These are phyloP conservation scores for Candidula unifasciata DNA, from an alignment of 2,888 invertebrate genomes.

Conservation along the genomic window DNA sequence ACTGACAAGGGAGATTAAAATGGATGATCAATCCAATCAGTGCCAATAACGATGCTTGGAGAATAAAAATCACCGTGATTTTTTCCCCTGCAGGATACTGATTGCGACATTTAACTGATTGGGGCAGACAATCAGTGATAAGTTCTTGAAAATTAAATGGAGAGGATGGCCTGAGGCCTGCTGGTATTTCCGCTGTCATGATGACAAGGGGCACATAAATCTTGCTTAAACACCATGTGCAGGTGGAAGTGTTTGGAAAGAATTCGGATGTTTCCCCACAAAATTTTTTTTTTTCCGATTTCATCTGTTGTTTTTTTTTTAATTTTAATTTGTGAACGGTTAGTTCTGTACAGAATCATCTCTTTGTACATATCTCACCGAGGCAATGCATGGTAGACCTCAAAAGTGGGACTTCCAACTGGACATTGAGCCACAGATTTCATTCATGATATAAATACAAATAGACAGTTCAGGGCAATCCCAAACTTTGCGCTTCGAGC, in stretches of 20 bases:
- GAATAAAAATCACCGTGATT: conserved; percentile 16
- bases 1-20: conserved; percentile 28
- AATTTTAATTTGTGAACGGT: no score
- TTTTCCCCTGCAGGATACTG: conserved; percentile 6
- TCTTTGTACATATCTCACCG: no score
- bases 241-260: not conserved
- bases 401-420: no score
- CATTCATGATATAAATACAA: no score
- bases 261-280: no score
- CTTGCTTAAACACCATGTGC: not conserved
- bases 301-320: no score
- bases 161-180: not conserved
- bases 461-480: no score
- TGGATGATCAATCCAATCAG: conserved; percentile 30
- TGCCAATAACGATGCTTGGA: conserved; percentile 17
- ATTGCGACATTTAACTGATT: conserved; percentile 28
- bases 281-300: no score
- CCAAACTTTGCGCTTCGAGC: no score
- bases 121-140: conserved; percentile 11
- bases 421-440: no score
- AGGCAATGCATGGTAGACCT: no score
- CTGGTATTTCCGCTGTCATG: not conserved
- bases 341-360: no score
- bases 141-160: not conserved
- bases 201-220: not conserved